Evolutionary conservation across 2,888 invertebrate genomes (phyloP), one percentile per base, ranked within the genome.

Genomic region (Eumerus sabulonum): DNA sequence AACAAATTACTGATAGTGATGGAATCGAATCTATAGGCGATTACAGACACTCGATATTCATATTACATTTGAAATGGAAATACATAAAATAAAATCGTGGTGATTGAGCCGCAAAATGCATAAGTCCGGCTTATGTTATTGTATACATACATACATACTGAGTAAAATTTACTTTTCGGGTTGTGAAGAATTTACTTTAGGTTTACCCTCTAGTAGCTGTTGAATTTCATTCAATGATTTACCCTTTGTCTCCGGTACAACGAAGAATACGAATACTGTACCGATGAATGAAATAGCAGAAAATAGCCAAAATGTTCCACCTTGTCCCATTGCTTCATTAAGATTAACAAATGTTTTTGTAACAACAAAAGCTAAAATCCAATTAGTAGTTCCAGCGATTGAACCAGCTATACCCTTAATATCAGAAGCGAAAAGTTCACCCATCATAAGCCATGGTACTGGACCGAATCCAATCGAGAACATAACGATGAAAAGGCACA

Each of bases 391-490:
- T 17, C 95, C 94, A 0, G 95, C 94, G 18, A 95, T 92, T 0
- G 95, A 94, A 16, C 93, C 92, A 18, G 94, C 94, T 59, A 94
- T 90, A 2, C 93, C 93, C 86, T 95, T 95, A 71, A 96, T 94
- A 84, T 95, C 93, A 1, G 93, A 91, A 53, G 95, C 91, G 86
- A 97, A 94, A 11, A 97, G 90, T 87, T 97, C 97, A 1, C 96
- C 92, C 87, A 94, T 90, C 88, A 89, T 94, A 91, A 96, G 91
- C 89, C 89, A 89, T 0, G 96, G 96, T 50, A 97, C 94, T 0
- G 97, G 97, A 0, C 97, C 97, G 84, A 93, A 94, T 53, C 96
- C 96, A 40, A 96, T 85, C 0, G 95, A 95, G 89, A 96, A 97
- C 47, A 94, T 92, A 16, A 95, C 88, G 16, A 96, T 93, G 87